phyloP scores from a whole-genome alignment of 2,113 vertebrate genomes.

The Sterrhoptilus dennistouni region DNA sequence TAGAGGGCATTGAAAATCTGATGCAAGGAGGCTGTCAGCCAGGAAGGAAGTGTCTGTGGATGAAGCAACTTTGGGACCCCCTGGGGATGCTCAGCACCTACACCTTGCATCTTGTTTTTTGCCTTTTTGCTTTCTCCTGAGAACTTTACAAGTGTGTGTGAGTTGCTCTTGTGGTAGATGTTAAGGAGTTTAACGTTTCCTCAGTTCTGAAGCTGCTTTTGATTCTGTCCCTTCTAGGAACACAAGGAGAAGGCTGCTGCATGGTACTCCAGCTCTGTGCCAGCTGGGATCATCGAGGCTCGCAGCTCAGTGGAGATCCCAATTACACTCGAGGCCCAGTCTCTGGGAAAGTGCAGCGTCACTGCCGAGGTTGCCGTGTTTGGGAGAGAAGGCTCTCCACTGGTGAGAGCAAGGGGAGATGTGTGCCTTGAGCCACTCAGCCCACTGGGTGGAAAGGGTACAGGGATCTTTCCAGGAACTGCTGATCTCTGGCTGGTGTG shows the following conservation, averaged over 20 bases:
- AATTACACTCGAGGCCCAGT: slow-evolving; percentile 70
- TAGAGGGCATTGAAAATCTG: neutral
- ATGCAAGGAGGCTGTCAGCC: neutral
- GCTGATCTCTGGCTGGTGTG: neutral
- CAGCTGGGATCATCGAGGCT: slow-evolving; percentile 55
- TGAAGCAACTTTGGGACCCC: neutral
- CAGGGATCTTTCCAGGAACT: neutral
- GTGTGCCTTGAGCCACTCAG: accelerated
- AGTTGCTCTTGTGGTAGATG: neutral
- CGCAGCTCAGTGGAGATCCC: slow-evolving; percentile 71
- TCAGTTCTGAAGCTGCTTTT: neutral
- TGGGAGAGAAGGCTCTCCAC: slow-evolving; percentile 71
- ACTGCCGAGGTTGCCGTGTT: slow-evolving; percentile 69
- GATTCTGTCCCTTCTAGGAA: neutral
- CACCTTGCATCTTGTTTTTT: neutral
- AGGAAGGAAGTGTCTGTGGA: neutral
- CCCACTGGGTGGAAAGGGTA: accelerated
- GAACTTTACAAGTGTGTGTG: neutral
- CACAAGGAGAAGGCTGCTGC: neutral
- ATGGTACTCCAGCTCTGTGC: neutral
- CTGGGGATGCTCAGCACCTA: neutral
- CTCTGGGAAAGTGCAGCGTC: slow-evolving; percentile 56
- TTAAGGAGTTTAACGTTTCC: neutral
- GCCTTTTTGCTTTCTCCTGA: neutral
- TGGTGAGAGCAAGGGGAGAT: slow-evolving; percentile 72